These are phyloP conservation scores for Heliconius ismenius DNA, from an alignment of 2,888 invertebrate species.

Conservation along the genomic window DNA sequence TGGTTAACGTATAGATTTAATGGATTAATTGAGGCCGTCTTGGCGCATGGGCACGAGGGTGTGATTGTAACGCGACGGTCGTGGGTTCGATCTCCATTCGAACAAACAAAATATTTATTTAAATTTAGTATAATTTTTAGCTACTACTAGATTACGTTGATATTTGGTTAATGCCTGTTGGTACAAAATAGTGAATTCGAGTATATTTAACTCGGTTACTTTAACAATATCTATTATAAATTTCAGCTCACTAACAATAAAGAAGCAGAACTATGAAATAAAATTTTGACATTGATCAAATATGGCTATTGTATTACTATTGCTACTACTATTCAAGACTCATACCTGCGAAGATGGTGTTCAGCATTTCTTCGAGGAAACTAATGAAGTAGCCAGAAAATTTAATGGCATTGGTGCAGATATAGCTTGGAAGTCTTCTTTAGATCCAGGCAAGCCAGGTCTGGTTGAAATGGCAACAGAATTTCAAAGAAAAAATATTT, in stretches of 20 bases:
- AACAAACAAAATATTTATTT: too few relatives aligned
- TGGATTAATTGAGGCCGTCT: neutral
- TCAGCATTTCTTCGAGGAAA: conserved; percentile 55
- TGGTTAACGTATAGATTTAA: conserved; percentile 15
- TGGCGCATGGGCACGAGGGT: too few relatives aligned
- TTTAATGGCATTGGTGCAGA: conserved; percentile 64
- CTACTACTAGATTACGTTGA: too few relatives aligned
- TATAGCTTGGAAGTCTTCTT: conserved; percentile 68
- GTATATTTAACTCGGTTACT: too few relatives aligned
- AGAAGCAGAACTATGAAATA: neutral
- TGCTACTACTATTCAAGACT: conserved; percentile 39
- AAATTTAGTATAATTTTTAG: too few relatives aligned
- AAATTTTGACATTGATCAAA: neutral
- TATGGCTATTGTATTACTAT: conserved; percentile 33
- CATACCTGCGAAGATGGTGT: conserved; percentile 48
- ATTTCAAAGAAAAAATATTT: conserved; percentile 57
- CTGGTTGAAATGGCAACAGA: conserved; percentile 52
- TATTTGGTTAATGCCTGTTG: too few relatives aligned
- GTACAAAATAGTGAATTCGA: too few relatives aligned
- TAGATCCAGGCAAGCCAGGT: conserved; percentile 57
- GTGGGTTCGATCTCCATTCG: too few relatives aligned
- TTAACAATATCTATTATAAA: neutral
- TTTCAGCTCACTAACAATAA: neutral
- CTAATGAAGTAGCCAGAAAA: conserved; percentile 59
- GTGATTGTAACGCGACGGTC: too few relatives aligned